Evolutionary conservation across 2,888 invertebrate species (phyloP), one percentile per base, ranked within the genome.

Genomic region (Cephonodes hylas): DNA sequence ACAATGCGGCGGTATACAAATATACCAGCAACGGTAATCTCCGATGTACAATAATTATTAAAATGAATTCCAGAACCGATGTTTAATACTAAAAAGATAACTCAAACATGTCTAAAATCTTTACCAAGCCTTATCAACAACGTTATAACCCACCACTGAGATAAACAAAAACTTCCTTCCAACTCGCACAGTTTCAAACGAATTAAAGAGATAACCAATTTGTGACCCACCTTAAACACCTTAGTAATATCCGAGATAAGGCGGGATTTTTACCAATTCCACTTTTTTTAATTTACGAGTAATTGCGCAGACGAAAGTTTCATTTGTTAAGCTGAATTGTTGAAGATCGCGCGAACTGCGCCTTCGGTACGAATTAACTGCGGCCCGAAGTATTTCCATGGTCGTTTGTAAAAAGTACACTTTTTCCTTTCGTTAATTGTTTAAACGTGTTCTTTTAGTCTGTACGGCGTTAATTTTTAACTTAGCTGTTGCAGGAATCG

Each of bases 271-370:
- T 77, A 79, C 76, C 70, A 75, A 76, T 74, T 72, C 69, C 68
- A 68, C 70, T 38, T 75, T 79, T n/a, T 80, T 79, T 66, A 79
- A 82, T 83, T 84, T 80, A 80, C 74, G 75, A 74, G 76, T 72
- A 77, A 76, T 76, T 73, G 69, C 69, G 71, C 66, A 70, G 72
- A 66, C 69, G 62, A 46, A 77, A 81, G 77, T 80, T 83, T 79
- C 77, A 75, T 81, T 81, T 80, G 75, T 74, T 73, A 66, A 72
- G 76, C 77, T 76, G 81, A 84, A 84, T 84, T 83, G 77, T 81
- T 76, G 77, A 74, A 77, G 74, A 74, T 76, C 70, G 68, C 72
- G 72, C 69, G 77, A 73, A 80, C 70, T 70, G 71, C 66, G 60
- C 73, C 72, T 68, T 73, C 74, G 66, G 71, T 67, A 65, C 68